Percentiles rank a stretch among this genome's conserved stretches.
phyloP scores from a whole-genome alignment of 92 coral and sea anemone genomes.

The Micromussa lordhowensis region DNA sequence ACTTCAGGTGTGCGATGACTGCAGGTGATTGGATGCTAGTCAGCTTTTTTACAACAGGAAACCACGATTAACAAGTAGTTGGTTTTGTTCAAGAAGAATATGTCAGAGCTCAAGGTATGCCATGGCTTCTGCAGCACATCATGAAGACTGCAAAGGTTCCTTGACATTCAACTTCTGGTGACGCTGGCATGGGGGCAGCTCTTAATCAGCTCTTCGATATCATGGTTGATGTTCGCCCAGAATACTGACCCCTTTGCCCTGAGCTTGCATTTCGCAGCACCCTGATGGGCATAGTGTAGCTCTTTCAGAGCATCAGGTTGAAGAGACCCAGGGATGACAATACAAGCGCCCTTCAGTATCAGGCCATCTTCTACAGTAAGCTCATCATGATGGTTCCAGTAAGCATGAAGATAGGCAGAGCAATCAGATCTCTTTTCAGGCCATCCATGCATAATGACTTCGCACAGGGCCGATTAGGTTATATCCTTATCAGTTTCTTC shows the following conservation, averaged over 20 bases:
- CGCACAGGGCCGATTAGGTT: not conserved
- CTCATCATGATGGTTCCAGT: constrained; percentile 66
- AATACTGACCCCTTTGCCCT: constrained; percentile 74
- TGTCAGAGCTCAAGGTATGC: constrained; percentile 42
- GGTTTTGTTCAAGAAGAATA: constrained; percentile 69
- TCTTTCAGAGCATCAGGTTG: too few relatives aligned
- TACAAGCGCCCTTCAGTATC: constrained; percentile 51
- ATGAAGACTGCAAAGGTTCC: too few relatives aligned
- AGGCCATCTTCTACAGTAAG: constrained; percentile 60
- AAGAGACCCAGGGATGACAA: too few relatives aligned
- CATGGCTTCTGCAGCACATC: not conserved
- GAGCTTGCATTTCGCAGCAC: constrained; percentile 65
- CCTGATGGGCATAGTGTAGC: constrained; percentile 59
- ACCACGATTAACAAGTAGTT: constrained; percentile 55
- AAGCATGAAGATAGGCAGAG: constrained; percentile 52
- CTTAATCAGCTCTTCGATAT: constrained; percentile 63
- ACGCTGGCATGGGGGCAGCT: constrained; percentile 55
- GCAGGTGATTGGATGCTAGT: constrained; percentile 55
- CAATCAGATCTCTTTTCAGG: constrained; percentile 69
- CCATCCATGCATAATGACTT: constrained; percentile 56
- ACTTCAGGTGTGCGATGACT: constrained; percentile 59
- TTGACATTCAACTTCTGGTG: constrained; percentile 61
- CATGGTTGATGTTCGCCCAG: constrained; percentile 62
- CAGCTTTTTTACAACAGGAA: constrained; percentile 61
- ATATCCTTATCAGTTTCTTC: too few relatives aligned